Conservation (phyloP, 1,140 invertebrate genomes). For the Dreissena polymorpha region DNA sequence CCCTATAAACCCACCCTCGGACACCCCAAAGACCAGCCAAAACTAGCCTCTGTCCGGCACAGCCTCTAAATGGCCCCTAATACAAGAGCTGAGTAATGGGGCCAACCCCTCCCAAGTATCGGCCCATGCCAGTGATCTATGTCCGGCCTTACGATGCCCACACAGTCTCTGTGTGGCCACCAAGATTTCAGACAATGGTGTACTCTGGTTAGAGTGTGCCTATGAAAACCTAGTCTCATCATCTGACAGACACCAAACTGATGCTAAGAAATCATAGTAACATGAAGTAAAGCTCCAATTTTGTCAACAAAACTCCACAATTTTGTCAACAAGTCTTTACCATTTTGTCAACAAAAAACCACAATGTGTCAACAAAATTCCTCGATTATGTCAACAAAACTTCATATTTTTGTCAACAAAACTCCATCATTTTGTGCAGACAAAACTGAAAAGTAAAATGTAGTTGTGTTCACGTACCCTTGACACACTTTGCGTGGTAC, state of each 20-base stretch:
- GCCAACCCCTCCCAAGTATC: neutral
- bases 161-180: constrained; percentile 40
- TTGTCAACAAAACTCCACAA: neutral
- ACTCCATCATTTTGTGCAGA: too few species aligned
- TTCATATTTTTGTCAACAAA: too few species aligned
- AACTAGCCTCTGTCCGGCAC: constrained; percentile 29
- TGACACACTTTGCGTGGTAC: constrained; percentile 94
- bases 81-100: neutral
- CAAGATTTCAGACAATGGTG: constrained; percentile 55
- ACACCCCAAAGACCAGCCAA: neutral
- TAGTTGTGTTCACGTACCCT: constrained; percentile 85
- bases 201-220: constrained; percentile 44
- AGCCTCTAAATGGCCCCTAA: neutral
- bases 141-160: constrained; percentile 51
- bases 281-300: neutral
- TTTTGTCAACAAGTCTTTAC: too few species aligned
- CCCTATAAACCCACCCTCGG: constrained; percentile 24
- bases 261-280: neutral
- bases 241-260: constrained; percentile 16
- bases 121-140: constrained; percentile 36
- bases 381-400: too few species aligned
- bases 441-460: too few species aligned
- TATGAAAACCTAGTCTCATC: constrained; percentile 47
- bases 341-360: too few species aligned
- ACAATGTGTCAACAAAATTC: too few species aligned